Percentiles rank a stretch among this genome's conserved stretches.
Evolutionary conservation across 2,113 vertebrate species (phyloP).

Genomic region (Cynocephalus volans): DNA sequence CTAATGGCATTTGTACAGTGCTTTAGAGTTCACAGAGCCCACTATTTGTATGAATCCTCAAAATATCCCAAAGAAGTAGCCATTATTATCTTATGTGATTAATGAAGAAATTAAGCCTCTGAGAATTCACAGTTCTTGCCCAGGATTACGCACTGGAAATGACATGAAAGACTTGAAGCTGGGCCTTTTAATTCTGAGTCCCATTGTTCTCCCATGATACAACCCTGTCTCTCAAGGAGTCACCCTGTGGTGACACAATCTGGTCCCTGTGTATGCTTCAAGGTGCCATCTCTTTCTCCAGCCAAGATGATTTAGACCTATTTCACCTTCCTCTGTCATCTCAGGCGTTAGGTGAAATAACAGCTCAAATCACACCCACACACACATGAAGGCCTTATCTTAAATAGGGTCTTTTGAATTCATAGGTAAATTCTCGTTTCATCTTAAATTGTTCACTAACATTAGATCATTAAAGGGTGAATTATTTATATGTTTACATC

Average conservation of each 20-base stretch:
- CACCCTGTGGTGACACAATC: accelerated
- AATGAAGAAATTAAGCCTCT: neutral
- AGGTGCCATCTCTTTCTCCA: neutral
- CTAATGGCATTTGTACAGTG: neutral
- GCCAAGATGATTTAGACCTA: neutral
- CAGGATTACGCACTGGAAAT: neutral
- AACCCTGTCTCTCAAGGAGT: neutral
- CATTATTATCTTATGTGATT: neutral
- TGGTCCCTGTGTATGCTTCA: accelerated
- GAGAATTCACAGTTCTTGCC: neutral
- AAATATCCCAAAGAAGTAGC: neutral
- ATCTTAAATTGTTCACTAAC: neutral
- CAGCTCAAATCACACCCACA: neutral
- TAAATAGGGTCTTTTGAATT: neutral
- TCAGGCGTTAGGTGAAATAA: neutral
- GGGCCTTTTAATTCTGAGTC: neutral
- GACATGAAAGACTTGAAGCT: neutral
- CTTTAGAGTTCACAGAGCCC: neutral
- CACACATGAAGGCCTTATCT: neutral
- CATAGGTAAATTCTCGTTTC: neutral
- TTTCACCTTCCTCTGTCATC: neutral
- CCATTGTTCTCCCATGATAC: no score
- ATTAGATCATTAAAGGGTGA: neutral
- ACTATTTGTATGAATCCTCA: neutral
- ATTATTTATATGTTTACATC: neutral